phyloP scores from a whole-genome alignment of 1,140 invertebrate genomes.

The Melipona quadrifasciata region DNA sequence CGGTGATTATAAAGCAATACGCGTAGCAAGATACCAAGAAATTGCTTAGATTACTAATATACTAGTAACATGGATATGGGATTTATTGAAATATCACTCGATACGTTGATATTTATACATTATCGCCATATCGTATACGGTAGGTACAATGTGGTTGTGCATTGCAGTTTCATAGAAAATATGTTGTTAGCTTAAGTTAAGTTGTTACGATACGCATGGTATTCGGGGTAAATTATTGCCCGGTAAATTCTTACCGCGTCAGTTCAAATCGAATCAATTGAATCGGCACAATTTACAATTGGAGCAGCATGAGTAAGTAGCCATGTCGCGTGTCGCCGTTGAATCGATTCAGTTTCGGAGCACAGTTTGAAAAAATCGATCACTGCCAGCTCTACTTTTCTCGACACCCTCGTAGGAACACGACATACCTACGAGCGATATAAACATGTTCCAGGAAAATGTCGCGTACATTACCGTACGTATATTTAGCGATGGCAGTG shows the following conservation, averaged over 20 bases:
- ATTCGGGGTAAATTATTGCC: background rate
- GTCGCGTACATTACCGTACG: conserved; percentile 19
- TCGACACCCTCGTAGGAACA: conserved; percentile 36
- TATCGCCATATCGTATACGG: conserved; percentile 57
- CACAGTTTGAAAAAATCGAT: conserved; percentile 44
- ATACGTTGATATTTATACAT: conserved; percentile 53
- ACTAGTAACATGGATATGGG: conserved; percentile 22
- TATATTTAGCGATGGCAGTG: conserved; percentile 62
- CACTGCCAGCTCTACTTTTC: conserved; percentile 52
- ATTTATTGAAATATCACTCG: conserved; percentile 77
- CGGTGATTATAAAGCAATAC: conserved; percentile 35
- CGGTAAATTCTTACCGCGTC: background rate
- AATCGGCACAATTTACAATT: background rate
- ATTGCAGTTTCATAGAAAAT: conserved; percentile 81
- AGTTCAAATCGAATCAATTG: conserved; percentile 10
- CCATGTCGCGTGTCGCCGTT: background rate
- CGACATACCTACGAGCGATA: background rate
- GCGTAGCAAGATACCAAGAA: conserved; percentile 18
- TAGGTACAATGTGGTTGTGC: conserved; percentile 80
- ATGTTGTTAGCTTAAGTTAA: conserved; percentile 70
- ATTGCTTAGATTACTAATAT: conserved; percentile 39
- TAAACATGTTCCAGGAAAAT: conserved; percentile 26
- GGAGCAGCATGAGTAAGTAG: conserved; percentile 24
- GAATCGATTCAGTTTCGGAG: conserved; percentile 15
- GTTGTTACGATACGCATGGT: conserved; percentile 36